phyloP scores from a whole-genome alignment of 2,113 vertebrate genomes.

The Pycnonotus jocosus region DNA sequence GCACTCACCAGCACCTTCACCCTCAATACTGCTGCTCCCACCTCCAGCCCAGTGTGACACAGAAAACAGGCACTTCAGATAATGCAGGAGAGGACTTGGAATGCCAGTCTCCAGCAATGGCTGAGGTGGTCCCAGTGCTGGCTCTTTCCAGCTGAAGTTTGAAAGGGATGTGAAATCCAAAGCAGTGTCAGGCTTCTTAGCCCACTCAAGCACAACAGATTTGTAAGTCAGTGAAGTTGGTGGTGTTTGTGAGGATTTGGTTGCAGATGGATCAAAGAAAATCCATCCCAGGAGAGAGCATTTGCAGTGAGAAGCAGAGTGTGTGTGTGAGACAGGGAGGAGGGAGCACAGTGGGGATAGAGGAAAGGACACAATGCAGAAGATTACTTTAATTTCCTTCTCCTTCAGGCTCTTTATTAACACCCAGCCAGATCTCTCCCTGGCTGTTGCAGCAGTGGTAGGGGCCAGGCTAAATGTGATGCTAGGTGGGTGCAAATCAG shows the following conservation, averaged over 20 bases:
- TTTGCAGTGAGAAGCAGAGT: background rate
- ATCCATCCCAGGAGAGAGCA: background rate
- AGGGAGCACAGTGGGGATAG: background rate
- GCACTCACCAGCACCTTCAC: background rate
- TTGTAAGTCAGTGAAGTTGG: conserved; percentile 1
- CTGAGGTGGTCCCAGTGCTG: background rate
- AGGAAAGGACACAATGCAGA: background rate
- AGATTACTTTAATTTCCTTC: conserved; percentile 23
- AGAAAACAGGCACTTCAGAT: background rate
- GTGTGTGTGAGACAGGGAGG: conserved; percentile 21
- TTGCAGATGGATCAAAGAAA: conserved; percentile 40
- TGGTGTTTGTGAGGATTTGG: conserved; percentile 16
- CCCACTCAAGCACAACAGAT: background rate
- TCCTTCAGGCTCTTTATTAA: conserved; percentile 44
- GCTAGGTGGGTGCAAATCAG: background rate
- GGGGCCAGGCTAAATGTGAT: background rate
- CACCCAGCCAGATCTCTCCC: conserved; percentile 18
- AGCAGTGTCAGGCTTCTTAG: background rate
- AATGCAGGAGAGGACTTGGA: background rate
- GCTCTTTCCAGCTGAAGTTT: background rate
- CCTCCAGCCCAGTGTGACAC: background rate
- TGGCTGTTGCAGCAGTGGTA: background rate
- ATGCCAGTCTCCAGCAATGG: background rate
- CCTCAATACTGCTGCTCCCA: background rate
- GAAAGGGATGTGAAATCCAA: background rate